Evolutionary conservation across 2,888 invertebrate genomes (phyloP), one percentile per base, ranked within the genome.

Genomic region (Chesias legatella): DNA sequence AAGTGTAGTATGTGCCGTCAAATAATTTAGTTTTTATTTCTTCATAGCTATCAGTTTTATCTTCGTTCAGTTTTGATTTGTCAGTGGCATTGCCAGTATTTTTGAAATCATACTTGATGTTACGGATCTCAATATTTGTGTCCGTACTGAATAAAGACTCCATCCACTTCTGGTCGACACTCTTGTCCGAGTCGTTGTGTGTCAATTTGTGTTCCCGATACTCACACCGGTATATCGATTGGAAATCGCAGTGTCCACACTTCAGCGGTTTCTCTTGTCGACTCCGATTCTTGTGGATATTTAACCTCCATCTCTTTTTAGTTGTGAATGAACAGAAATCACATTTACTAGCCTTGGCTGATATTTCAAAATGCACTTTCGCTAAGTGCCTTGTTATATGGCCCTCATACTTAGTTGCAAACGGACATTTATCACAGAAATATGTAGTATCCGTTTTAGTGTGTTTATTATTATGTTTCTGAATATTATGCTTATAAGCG

Each of bases 381-480:
- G 77, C 73, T 6, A 81, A 43, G 54, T 81, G 81, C 9, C 79
- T 66, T 0, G 64, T 60, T 1, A 81, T 78, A 38, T 78, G 78
- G 0, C 81, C 81, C 43, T 79, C 74, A 13, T 61, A 74, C 30
- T 68, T 71, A 0, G 80, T 79, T 0, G 63, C 58, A 30, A 78
- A 81, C 0, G 75, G 67, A 10, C 81, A 80, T 24, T 79, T 75
- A 23, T 80, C 79, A 22, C 81, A 81, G 24, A 68, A 64, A 22
- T 56, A 71, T 1, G 54, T 46, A 0, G 48, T 7, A 6, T n/a
- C 38, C 0, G 54, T 36, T 6, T 63, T 56, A 0, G 51, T 56
- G 11, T 77, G 75, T 0, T 52, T 62, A 1, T 58, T 64, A 1
- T 42, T 51, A 8, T 77, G 77, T 34, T 74, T 76, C 0, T 48